Base-by-base conservation (phyloP, 2,797 vertebrate species). In the Hippopotamyrus pictus region DNA sequence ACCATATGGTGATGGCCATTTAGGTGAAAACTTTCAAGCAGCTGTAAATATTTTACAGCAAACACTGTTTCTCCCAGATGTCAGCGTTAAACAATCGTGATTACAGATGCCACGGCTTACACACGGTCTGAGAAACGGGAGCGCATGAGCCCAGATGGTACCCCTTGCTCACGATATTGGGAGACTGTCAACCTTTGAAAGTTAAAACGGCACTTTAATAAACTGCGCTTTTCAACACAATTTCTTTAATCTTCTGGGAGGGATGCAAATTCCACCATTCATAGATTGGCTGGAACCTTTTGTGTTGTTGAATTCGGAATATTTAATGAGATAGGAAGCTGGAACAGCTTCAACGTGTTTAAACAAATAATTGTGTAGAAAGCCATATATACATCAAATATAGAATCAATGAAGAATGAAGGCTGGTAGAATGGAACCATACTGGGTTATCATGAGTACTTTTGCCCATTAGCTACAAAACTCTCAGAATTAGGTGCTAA, bases 41-140 rank as follows among this genome's bases (percentile, higher is more conserved):
- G 95, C 95, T 96, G 96, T 95, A 95, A 95, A 95, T 95, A 95
- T 95, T 96, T 96, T 96, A 94, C 93, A 90, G 93, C 95, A 94
- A 94, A 41, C 95, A 92, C 95, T 94, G 94, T 95, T 94, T 91
- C 90, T 91, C 92, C 95, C 96, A 96, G 95, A 96, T 96, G 95
- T 95, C 94, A 94, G 94, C 93, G 95, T 95, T 96, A 96, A 96
- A 96, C 95, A 96, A 95, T 94, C 95, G 94, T 96, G 96, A 96
- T 96, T 96, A 96, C 95, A 95, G 94, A 95, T 94, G 94, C 95
- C 95, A 93, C 95, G 96, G 95, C 96, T 73, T 73, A 96, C 96
- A 95, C 95, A 96, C 95, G 95, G 95, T 95, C 94, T 94, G 91
- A 95, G 95, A 95, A 96, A 96, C 96, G 93, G 96, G 95, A 96